These are phyloP conservation scores for Pammene aurita DNA, from an alignment of 2,888 invertebrate genomes.

Conservation along the genomic window DNA sequence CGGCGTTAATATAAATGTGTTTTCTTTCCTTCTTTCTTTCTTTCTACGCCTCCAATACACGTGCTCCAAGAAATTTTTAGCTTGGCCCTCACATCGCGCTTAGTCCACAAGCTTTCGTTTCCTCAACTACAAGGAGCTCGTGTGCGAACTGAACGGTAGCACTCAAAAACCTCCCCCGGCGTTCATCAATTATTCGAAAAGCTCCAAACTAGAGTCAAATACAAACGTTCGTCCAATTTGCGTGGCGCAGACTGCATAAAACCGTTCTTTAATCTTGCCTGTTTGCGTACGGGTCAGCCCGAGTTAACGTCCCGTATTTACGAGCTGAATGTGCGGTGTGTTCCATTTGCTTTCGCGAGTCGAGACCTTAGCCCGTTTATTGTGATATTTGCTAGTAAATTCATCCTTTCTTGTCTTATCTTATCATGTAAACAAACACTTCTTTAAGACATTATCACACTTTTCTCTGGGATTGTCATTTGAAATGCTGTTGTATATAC, in stretches of 20 bases:
- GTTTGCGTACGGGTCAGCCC: slow-evolving; percentile 22
- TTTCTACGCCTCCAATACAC: no score
- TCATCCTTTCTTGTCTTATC: no score
- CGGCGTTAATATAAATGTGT: no score
- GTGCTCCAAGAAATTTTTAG: no score
- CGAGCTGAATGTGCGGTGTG: not conserved
- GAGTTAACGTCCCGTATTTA: slow-evolving; percentile 31
- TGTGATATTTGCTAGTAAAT: not conserved
- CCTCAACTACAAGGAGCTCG: no score
- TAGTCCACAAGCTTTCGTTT: no score
- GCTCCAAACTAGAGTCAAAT: not conserved
- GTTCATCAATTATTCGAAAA: not conserved
- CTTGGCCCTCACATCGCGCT: no score
- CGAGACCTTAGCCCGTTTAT: not conserved
- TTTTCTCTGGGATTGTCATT: no score
- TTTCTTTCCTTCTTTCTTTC: no score
- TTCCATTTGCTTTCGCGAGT: not conserved
- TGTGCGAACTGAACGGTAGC: not conserved
- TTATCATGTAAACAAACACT: no score
- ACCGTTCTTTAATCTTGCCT: slow-evolving; percentile 34
- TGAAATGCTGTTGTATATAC: no score
- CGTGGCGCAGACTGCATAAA: slow-evolving; percentile 9
- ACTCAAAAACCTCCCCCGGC: not conserved
- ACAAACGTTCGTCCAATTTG: slow-evolving; percentile 15
- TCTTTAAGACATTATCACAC: no score